These are phyloP conservation scores for Naso thynnoides DNA, from an alignment of 2,797 vertebrate species.

Conservation along the genomic window DNA sequence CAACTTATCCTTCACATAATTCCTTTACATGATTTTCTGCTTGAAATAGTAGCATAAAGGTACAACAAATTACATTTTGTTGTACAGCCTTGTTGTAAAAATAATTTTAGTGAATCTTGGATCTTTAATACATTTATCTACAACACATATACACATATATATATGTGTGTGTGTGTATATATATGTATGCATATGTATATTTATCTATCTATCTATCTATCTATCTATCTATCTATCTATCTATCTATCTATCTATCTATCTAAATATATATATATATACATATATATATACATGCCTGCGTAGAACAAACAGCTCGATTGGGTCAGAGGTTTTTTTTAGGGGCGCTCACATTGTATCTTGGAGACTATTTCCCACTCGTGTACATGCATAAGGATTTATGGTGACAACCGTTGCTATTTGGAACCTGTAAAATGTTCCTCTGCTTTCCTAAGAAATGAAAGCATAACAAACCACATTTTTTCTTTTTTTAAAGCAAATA, in stretches of 20 bases:
- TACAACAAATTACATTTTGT: too few relatives aligned
- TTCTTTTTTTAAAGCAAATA: slow-evolving; percentile 82
- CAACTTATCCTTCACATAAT: too few relatives aligned
- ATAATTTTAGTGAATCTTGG: too few relatives aligned
- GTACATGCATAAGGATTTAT: slow-evolving; percentile 77
- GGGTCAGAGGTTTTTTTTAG: neutral
- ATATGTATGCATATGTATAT: neutral
- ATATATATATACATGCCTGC: neutral
- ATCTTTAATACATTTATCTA: too few relatives aligned
- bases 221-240: too few relatives aligned
- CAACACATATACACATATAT: neutral
- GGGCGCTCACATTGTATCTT: slow-evolving; percentile 31
- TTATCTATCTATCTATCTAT: too few relatives aligned
- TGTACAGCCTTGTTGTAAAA: too few relatives aligned
- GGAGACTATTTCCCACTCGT: slow-evolving; percentile 75
- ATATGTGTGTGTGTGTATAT: neutral
- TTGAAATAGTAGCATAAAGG: too few relatives aligned
- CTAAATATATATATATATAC: too few relatives aligned
- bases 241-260: too few relatives aligned
- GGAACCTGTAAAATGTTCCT: slow-evolving; percentile 67
- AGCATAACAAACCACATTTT: slow-evolving; percentile 82
- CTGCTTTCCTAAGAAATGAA: slow-evolving; percentile 72
- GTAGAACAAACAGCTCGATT: too few relatives aligned
- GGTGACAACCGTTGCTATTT: slow-evolving; percentile 83
- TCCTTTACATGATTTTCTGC: too few relatives aligned